A percentile compares a stretch with the other conserved stretches of the same genome.
Conservation (phyloP, 2,888 invertebrate genomes). For the Cecidostiba fungosa region DNA sequence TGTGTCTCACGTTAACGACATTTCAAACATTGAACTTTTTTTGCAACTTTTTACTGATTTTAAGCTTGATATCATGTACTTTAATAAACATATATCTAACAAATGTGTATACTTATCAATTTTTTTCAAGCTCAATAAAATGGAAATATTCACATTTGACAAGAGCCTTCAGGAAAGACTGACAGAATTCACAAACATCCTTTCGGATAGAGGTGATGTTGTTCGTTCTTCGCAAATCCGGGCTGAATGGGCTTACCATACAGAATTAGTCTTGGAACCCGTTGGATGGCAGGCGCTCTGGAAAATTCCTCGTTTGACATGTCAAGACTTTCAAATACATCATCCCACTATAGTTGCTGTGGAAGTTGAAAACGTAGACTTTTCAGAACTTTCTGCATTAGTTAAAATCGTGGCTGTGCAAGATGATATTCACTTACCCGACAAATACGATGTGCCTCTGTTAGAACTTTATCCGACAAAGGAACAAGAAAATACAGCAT, state of each 20-base stretch:
- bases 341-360: constrained; percentile 85
- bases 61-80: neutral
- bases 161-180: constrained; percentile 83
- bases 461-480: constrained; percentile 85
- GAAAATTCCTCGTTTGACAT: constrained; percentile 85
- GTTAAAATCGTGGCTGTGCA: constrained; percentile 85
- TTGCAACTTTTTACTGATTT: neutral
- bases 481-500: constrained; percentile 82
- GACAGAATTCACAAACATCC: constrained; percentile 82
- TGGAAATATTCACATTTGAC: constrained; percentile 84
- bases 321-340: constrained; percentile 84
- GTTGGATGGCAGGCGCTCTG: constrained; percentile 87
- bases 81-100: neutral
- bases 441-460: constrained; percentile 83
- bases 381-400: constrained; percentile 82
- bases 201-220: constrained; percentile 78
- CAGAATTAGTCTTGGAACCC: constrained; percentile 84
- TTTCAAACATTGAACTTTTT: neutral
- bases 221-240: constrained; percentile 81
- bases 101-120: neutral
- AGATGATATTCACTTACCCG: constrained; percentile 84
- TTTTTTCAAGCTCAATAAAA: constrained; percentile 68
- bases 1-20: neutral
- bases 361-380: constrained; percentile 83
- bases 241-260: constrained; percentile 82